Conservation (phyloP, 2,113 vertebrate genomes). For the Cnemophilus loriae region DNA sequence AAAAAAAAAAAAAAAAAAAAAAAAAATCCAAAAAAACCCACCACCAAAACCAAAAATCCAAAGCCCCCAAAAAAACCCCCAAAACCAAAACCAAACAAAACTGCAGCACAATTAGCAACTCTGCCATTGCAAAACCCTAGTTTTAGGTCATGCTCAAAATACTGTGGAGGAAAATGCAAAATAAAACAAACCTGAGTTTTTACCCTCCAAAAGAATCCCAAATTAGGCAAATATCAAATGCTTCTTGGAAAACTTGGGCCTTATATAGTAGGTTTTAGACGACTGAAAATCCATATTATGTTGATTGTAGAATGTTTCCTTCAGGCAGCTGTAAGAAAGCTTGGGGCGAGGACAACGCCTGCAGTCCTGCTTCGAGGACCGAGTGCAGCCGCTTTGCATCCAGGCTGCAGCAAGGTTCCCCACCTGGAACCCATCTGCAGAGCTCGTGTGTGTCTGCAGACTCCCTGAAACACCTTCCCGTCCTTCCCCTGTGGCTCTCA, state of each 20-base stretch:
- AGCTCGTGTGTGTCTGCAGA: rapidly evolving
- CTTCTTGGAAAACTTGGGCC: not conserved
- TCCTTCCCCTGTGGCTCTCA: too few species aligned
- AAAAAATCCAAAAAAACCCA: not conserved
- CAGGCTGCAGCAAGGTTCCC: not conserved
- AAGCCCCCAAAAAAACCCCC: too few species aligned
- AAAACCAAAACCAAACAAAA: too few species aligned
- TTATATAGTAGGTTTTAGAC: not conserved
- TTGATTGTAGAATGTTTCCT: not conserved
- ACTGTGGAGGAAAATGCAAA: not conserved
- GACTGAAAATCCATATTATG: not conserved
- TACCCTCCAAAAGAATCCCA: not conserved
- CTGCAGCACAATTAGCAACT: not conserved
- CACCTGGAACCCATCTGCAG: not conserved
- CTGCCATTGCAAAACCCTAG: not conserved
- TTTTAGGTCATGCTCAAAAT: not conserved
- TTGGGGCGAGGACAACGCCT: rapidly evolving
- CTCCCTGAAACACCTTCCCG: rapidly evolving
- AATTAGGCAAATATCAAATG: not conserved
- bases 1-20: not conserved
- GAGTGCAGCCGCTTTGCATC: rapidly evolving
- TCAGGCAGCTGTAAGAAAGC: not conserved
- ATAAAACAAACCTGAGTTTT: not conserved
- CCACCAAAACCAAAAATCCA: too few species aligned
- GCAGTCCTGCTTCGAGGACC: rapidly evolving